Percentiles rank a stretch among this genome's conserved stretches.
phyloP scores from a whole-genome alignment of 2,888 invertebrate species.

The Dryocosmus kuriphilus region DNA sequence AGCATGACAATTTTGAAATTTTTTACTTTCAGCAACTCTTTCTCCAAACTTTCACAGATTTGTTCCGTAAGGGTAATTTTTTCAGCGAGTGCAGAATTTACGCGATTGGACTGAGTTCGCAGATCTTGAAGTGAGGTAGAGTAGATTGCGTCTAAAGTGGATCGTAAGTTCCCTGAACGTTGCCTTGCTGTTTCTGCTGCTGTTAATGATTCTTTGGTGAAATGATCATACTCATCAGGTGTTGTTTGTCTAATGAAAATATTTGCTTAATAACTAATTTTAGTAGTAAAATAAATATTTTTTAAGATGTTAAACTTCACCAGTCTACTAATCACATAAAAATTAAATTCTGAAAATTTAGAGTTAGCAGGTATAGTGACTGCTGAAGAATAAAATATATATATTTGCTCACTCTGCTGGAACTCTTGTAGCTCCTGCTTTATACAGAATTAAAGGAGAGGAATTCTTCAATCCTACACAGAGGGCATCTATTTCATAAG shows the following conservation, averaged over 20 bases:
- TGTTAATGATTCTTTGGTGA: conserved; percentile 87
- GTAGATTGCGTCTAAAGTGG: conserved; percentile 86
- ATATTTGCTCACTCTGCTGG: conserved; percentile 73
- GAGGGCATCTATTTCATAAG: conserved; percentile 86
- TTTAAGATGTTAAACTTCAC: too few relatives aligned
- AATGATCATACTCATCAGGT: conserved; percentile 91
- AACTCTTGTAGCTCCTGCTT: conserved; percentile 89
- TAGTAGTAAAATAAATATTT: too few relatives aligned
- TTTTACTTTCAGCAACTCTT: conserved; percentile 81
- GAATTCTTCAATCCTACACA: conserved; percentile 85
- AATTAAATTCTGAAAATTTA: too few relatives aligned
- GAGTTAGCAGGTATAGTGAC: not conserved
- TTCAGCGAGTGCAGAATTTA: conserved; percentile 87
- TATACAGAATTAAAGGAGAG: conserved; percentile 86
- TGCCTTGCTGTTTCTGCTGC: conserved; percentile 87
- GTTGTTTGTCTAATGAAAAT: conserved; percentile 84
- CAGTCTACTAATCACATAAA: too few relatives aligned
- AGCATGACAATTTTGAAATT: not conserved
- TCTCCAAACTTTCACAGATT: conserved; percentile 84
- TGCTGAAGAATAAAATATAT: too few relatives aligned
- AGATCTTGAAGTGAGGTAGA: conserved; percentile 89
- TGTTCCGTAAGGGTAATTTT: conserved; percentile 89
- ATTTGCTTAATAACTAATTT: not conserved
- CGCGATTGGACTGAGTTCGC: conserved; percentile 89
- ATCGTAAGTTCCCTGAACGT: conserved; percentile 85